Conservation (phyloP, 1,140 invertebrate species). For the Belonocnema kinseyi region DNA sequence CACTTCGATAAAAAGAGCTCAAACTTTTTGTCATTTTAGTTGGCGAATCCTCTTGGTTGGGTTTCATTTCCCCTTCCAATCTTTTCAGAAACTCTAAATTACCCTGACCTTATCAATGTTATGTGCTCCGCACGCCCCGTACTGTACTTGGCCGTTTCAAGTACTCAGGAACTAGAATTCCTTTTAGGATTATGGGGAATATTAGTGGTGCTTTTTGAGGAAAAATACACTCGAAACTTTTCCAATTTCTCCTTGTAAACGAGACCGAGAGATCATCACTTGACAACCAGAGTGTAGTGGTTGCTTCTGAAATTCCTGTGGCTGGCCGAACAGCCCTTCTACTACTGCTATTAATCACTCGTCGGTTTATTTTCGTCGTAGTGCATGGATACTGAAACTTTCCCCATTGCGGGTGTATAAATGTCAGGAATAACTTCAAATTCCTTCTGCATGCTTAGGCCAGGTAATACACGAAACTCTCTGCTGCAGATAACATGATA, state of each 20-base stretch:
- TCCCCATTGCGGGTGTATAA: slow-evolving; percentile 21
- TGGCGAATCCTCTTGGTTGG: background rate
- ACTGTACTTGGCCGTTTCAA: background rate
- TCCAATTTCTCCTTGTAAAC: background rate
- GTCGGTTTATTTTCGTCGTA: slow-evolving; percentile 5
- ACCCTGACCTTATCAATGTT: background rate
- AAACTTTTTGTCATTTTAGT: slow-evolving; percentile 14
- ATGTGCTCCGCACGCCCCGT: background rate
- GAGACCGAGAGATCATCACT: slow-evolving; percentile 10
- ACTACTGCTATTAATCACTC: slow-evolving; percentile 30
- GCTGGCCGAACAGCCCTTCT: slow-evolving; percentile 3
- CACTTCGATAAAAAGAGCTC: background rate
- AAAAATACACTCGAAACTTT: slow-evolving; percentile 1
- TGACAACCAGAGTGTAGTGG: slow-evolving; percentile 12
- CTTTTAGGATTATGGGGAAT: background rate
- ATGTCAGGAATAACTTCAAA: slow-evolving; percentile 9
- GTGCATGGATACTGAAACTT: slow-evolving; percentile 25
- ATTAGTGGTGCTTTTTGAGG: background rate
- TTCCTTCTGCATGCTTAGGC: slow-evolving; percentile 1
- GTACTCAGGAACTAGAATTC: background rate
- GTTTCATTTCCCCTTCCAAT: background rate
- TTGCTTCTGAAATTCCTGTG: slow-evolving; percentile 27
- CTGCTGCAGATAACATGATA: background rate
- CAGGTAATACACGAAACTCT: background rate
- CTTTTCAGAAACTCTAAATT: background rate